Evolutionary conservation across 1,140 invertebrate species (phyloP), one percentile per base, ranked within the genome.

Genomic region (Neodiprion pinetum): DNA sequence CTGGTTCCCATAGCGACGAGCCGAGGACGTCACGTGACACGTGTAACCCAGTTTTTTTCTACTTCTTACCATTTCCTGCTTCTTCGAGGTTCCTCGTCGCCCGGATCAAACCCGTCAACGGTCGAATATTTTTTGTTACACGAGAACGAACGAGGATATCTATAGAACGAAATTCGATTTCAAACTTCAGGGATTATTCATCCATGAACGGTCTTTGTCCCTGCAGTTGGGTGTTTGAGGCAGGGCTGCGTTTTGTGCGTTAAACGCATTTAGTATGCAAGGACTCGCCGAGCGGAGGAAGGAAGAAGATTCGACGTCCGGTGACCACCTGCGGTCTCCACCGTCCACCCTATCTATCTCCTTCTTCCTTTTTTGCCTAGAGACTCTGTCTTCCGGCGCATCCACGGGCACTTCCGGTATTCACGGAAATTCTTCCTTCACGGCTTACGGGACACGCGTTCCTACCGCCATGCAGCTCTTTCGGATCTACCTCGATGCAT

Each of bases 291-390:
- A 80, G 79, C 82, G 82, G 81, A 85, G 83, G 85, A 87, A 85
- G 53, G 83, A 82, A 85, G 83, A 84, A 87, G 28, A 81, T 82
- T 85, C 82, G 80, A 83, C 83, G 85, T 86, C 85, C 84, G 84
- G 82, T 78, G 81, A 84, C 78, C 80, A 84, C 81, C 81, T 85
- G 82, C 76, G 78, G 72, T 71, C 75, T 75, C 28, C 28, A 40
- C 2, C 28, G 28, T 40, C 2, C 28, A 40, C 28, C 28, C 28
- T 40, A 40, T 76, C 28, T 40, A 40, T 76, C 80, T 79, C 75
- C 82, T 83, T 85, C 28, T 5, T 84, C 82, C 83, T 80, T 79
- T 81, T 85, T 85, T 81, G 67, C 71, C 66, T 80, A 83, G 82
- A 78, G 72, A 77, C 76, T 70, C 66, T 77, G 74, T 72, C 49